These are phyloP conservation scores for Boloria euphrosyne DNA, from an alignment of 2,888 invertebrate genomes.

Conservation along the genomic window DNA sequence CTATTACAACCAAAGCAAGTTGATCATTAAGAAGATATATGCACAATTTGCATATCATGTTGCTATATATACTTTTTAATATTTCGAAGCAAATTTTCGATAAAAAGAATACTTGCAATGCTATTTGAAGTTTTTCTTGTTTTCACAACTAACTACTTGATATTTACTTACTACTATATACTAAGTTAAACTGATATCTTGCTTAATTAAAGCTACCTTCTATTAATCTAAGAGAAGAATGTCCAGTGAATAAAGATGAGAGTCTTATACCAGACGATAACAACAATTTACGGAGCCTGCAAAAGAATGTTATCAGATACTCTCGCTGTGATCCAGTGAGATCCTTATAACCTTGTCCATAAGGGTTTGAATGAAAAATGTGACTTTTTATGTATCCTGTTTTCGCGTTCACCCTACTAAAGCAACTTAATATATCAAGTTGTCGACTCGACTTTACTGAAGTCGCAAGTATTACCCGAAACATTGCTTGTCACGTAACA, in stretches of 20 bases:
- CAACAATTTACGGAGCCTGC: constrained; percentile 37
- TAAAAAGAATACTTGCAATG: too few relatives aligned
- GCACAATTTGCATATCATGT: too few relatives aligned
- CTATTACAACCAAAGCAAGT: too few relatives aligned
- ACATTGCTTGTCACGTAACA: constrained; percentile 67
- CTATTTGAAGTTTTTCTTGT: too few relatives aligned
- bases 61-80: too few relatives aligned
- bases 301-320: constrained; percentile 24
- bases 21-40: too few relatives aligned
- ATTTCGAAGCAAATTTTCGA: too few relatives aligned
- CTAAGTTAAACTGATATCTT: constrained; percentile 2
- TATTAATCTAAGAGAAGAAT: constrained; percentile 21
- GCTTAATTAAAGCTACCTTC: constrained; percentile 17
- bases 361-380: constrained; percentile 24
- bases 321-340: constrained; percentile 5
- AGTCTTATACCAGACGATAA: constrained; percentile 35
- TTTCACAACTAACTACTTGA: too few relatives aligned
- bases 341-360: constrained; percentile 6
- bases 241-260: constrained; percentile 30
- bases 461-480: constrained; percentile 63
- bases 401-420: constrained; percentile 69
- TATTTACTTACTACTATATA: too few relatives aligned
- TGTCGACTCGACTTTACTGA: constrained; percentile 64
- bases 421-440: constrained; percentile 76
- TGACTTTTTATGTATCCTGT: constrained; percentile 49